phyloP scores from a whole-genome alignment of 1,140 invertebrate genomes.

The Tachypleus tridentatus region DNA sequence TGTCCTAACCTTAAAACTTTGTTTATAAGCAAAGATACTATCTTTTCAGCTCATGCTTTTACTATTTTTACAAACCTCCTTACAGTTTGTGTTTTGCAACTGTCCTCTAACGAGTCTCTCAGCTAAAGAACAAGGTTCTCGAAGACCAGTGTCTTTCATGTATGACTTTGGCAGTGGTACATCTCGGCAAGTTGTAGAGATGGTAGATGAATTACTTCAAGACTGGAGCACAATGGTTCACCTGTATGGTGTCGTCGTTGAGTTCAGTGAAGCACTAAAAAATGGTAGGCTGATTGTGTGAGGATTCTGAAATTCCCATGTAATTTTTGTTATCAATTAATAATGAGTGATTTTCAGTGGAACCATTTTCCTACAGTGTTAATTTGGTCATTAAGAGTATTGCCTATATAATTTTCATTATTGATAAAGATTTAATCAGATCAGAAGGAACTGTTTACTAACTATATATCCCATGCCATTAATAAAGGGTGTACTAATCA shows the following conservation, averaged over 20 bases:
- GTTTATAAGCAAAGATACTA: no score
- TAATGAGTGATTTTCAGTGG: constrained; percentile 9
- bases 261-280: constrained; percentile 51
- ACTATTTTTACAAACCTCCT: constrained; percentile 1
- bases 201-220: constrained; percentile 66
- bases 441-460: no score
- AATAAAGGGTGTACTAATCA: no score
- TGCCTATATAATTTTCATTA: no score
- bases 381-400: no score
- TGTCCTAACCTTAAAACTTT: no score
- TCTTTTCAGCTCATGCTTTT: no score
- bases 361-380: no score
- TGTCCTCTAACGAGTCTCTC: constrained; percentile 55
- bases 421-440: no score
- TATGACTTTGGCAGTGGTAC: constrained; percentile 65
- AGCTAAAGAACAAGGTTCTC: constrained; percentile 56
- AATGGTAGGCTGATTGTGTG: constrained; percentile 35
- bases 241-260: constrained; percentile 67
- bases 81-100: constrained; percentile 66
- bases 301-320: neutral
- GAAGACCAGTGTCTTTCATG: constrained; percentile 72
- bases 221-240: constrained; percentile 87
- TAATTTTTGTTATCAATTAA: constrained; percentile 15
- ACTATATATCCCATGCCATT: no score
- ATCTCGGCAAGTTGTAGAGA: constrained; percentile 42